Base-by-base conservation (phyloP, 2,797 vertebrate genomes). In the Hydrophis major region DNA sequence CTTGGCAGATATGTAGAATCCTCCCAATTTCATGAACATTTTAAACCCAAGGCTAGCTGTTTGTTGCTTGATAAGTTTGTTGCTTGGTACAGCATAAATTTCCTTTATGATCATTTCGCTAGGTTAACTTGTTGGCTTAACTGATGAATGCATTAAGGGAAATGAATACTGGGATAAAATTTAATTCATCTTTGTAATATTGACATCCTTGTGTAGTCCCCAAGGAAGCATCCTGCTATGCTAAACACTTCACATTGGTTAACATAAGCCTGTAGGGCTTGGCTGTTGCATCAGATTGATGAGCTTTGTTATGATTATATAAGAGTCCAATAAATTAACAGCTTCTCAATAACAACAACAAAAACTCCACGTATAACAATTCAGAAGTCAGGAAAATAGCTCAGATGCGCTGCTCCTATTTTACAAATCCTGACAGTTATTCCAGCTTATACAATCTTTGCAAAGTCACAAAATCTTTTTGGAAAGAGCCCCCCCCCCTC, bases 161-260 rank as follows among this genome's bases (percentile, higher is more conserved):
- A 93, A 93, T 63, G 74, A 86, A 74, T 66, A 32, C 69, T 56
- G 47, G 69, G 32, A 61, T 66, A 66, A 55, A 91, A 66, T 93
- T 91, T 91, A 93, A 93, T 93, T 91, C 90, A 86, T 93, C 90
- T 91, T 91, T 89, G 93, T 93, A 93, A 93, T 93, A 93, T 93
- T 89, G 93, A 93, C 93, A 93, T 66, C 90, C 87, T 1, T 86
- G 90, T 32, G n/a, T 7, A 50, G 83, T 89, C 37, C 93, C 90
- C 56, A 13, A 66, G 87, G 93, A 27, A 91, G 91, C 47, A 28
- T 66, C 87, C 66, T 86, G 90, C 90, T 89, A 89, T 32, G 90
- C 93, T 91, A 91, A 91, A 87, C 93, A 93, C 86, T 91, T 91
- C 90, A 89, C 66, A 93, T 87, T 93, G 87, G 69, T 93, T 93